A percentile compares a stretch with the other conserved stretches of the same genome.
These are phyloP conservation scores for Periophthalmus magnuspinnatus DNA, from an alignment of 2,797 vertebrate species.

Conservation along the genomic window DNA sequence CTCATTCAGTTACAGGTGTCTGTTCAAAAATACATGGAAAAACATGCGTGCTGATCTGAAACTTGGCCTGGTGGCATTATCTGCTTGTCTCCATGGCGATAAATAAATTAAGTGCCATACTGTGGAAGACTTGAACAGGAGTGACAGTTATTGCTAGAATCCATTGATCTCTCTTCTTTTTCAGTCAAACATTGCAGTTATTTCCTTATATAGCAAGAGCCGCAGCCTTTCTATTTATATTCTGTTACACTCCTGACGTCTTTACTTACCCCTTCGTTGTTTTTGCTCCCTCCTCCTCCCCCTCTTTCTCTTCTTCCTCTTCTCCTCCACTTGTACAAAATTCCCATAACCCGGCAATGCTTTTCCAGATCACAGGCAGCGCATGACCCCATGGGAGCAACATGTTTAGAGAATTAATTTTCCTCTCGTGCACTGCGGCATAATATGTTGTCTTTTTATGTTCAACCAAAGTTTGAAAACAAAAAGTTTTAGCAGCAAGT, in stretches of 20 bases:
- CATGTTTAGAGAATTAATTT: constrained; percentile 58
- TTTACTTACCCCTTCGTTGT: constrained; percentile 52
- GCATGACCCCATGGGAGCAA: constrained; percentile 53
- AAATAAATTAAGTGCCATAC: neutral
- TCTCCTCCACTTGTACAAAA: constrained; percentile 54
- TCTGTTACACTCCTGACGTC: constrained; percentile 66
- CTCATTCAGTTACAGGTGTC: no score
- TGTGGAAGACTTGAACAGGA: constrained; percentile 22
- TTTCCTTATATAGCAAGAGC: constrained; percentile 78
- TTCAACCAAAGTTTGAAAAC: constrained; percentile 28
- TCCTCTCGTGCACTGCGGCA: constrained; percentile 10
- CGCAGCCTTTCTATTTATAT: constrained; percentile 76
- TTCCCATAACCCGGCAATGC: constrained; percentile 66
- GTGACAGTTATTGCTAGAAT: constrained; percentile 54
- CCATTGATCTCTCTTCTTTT: constrained; percentile 56
- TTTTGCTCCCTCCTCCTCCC: constrained; percentile 18
- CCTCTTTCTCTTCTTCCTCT: constrained; percentile 17
- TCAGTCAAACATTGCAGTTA: constrained; percentile 50
- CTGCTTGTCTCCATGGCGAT: no score
- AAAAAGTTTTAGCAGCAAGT: constrained; percentile 6
- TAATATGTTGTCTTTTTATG: constrained; percentile 32
- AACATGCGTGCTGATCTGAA: no score
- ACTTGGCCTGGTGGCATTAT: no score
- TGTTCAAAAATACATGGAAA: no score
- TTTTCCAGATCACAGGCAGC: constrained; percentile 62